phyloP scores from a whole-genome alignment of 35 echinoderm and acorn worm species.

The Lytechinus variegatus region DNA sequence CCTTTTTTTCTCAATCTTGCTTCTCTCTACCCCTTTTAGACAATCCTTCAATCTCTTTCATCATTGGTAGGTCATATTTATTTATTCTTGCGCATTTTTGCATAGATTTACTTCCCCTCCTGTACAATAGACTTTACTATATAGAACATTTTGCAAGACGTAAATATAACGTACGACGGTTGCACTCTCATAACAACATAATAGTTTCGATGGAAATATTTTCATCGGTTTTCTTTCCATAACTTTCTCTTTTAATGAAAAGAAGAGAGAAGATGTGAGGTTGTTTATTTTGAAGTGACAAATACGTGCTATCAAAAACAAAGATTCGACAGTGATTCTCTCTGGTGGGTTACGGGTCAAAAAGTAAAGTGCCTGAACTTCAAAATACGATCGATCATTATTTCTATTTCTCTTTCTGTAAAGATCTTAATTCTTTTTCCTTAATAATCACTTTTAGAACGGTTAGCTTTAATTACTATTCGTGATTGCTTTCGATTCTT shows the following conservation, averaged over 20 bases:
- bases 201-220: too few species aligned
- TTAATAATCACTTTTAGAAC: too few species aligned
- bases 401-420: background rate
- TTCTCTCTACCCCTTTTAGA: background rate
- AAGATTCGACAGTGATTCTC: background rate
- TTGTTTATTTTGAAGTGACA: background rate
- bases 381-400: background rate
- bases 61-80: background rate
- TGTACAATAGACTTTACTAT: background rate
- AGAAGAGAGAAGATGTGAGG: background rate
- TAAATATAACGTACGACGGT: too few species aligned
- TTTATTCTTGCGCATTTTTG: background rate
- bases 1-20: background rate
- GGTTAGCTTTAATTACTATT: too few species aligned
- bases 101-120: background rate
- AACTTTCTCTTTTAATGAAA: too few species aligned
- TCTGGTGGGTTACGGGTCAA: background rate
- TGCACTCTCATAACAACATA: too few species aligned
- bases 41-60: background rate
- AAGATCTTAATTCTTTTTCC: too few species aligned
- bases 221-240: too few species aligned
- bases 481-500: background rate
- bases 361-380: background rate
- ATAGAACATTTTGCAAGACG: background rate
- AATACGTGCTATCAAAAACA: background rate